Percentiles rank a stretch among this genome's conserved stretches.
phyloP scores from a whole-genome alignment of 2,888 invertebrate genomes.

The Drosophila borealis region DNA sequence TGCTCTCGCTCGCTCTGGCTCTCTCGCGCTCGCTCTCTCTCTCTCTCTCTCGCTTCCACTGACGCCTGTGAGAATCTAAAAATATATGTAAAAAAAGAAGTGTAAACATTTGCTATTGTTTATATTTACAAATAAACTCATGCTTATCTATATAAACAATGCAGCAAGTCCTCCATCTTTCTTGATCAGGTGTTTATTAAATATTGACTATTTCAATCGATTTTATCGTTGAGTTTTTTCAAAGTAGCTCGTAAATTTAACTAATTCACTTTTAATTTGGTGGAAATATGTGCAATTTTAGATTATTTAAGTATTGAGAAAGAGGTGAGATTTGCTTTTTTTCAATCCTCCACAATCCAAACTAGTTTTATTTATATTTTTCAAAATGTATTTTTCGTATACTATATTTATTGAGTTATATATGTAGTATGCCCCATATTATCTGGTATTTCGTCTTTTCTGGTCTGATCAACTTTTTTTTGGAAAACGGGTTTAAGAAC shows the following conservation, averaged over 20 bases:
- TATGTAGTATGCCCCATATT: too few species aligned
- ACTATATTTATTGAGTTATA: too few species aligned
- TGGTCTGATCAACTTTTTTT: background rate
- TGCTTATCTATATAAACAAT: slow-evolving; percentile 44
- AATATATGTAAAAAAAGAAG: slow-evolving; percentile 30
- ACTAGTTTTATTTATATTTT: background rate
- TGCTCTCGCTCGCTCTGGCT: slow-evolving; percentile 16
- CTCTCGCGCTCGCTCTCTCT: slow-evolving; percentile 15
- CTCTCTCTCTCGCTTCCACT: slow-evolving; percentile 13
- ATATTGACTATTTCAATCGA: background rate
- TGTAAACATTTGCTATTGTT: slow-evolving; percentile 72
- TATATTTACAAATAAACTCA: slow-evolving; percentile 69
- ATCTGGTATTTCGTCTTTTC: background rate
- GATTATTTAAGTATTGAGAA: too few species aligned
- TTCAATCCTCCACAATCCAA: too few species aligned
- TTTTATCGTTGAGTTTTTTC: slow-evolving; percentile 3
- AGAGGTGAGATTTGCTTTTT: too few species aligned
- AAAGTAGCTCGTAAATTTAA: slow-evolving; percentile 38
- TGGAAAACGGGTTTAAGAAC: too few species aligned
- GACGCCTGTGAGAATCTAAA: slow-evolving; percentile 20
- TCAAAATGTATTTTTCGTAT: background rate
- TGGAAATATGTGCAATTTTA: too few species aligned
- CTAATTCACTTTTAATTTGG: background rate
- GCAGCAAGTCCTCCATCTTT: slow-evolving; percentile 13
- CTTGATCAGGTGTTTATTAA: slow-evolving; percentile 5